Percentiles rank a stretch among this genome's conserved stretches.
These are phyloP conservation scores for Agrochola macilenta DNA, from an alignment of 2,888 invertebrate species.

Conservation along the genomic window DNA sequence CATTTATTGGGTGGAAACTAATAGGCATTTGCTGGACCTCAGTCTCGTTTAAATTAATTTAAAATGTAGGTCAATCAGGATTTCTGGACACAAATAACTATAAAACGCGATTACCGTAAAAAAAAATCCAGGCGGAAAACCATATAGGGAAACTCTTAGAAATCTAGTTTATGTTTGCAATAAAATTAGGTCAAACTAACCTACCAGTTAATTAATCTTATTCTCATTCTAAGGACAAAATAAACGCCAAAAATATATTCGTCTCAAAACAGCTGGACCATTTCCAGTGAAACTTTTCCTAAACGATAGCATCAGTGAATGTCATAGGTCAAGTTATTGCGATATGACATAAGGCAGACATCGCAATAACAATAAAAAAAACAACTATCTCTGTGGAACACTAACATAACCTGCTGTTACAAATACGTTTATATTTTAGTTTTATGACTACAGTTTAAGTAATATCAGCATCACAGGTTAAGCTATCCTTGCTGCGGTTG, in stretches of 20 bases:
- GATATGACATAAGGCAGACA: conserved; percentile 57
- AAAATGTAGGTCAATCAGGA: background rate
- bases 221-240: background rate
- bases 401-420: conserved; percentile 39
- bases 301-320: conserved; percentile 56
- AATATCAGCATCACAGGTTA: too few relatives aligned
- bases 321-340: conserved; percentile 60
- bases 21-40: background rate
- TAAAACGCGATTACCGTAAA: background rate
- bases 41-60: background rate
- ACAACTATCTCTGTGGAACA: conserved; percentile 50
- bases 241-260: background rate
- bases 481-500: too few relatives aligned
- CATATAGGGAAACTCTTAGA: background rate
- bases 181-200: background rate
- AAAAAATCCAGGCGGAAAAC: background rate
- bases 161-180: background rate
- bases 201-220: background rate
- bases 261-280: conserved; percentile 29
- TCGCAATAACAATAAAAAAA: conserved; percentile 64
- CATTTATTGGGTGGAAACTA: background rate
- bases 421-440: conserved; percentile 24
- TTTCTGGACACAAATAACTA: background rate
- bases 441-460: conserved; percentile 1
- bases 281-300: conserved; percentile 50